Evolutionary conservation across 92 coral and sea anemone species (phyloP).

Genomic region (Desmophyllum pertusum): DNA sequence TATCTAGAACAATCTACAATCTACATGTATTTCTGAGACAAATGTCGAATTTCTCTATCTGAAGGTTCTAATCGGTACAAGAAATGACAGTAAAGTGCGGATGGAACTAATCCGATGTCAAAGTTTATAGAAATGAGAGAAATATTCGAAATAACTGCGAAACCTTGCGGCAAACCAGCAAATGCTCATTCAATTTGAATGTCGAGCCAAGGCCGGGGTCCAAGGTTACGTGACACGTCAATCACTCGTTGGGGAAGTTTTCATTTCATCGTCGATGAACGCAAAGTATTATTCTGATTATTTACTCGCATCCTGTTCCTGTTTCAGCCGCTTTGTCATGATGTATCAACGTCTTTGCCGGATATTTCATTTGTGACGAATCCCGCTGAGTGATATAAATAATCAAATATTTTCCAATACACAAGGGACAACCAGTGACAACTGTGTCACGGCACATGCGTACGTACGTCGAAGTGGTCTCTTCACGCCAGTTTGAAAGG

Average conservation of each 20-base stretch:
- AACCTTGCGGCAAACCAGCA: not conserved
- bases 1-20: not conserved
- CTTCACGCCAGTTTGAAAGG: slow-evolving; percentile 11
- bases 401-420: slow-evolving; percentile 33
- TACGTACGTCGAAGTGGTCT: slow-evolving; percentile 10
- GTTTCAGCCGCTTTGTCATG: not conserved
- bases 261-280: not conserved
- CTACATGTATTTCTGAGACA: not conserved
- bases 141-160: slow-evolving; percentile 1
- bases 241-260: not conserved
- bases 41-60: not conserved
- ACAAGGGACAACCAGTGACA: slow-evolving; percentile 28
- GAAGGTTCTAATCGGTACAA: not conserved
- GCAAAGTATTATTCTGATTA: not conserved
- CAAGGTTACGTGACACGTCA: slow-evolving; percentile 29
- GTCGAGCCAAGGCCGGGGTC: no score
- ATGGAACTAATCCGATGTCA: not conserved
- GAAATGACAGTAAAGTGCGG: not conserved
- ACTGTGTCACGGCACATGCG: slow-evolving; percentile 49
- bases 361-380: not conserved
- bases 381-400: not conserved
- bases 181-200: not conserved
- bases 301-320: not conserved
- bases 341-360: slow-evolving; percentile 7
- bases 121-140: not conserved